These are phyloP conservation scores for Ambastaia sidthimunki DNA, from an alignment of 2,797 vertebrate genomes.

Conservation along the genomic window DNA sequence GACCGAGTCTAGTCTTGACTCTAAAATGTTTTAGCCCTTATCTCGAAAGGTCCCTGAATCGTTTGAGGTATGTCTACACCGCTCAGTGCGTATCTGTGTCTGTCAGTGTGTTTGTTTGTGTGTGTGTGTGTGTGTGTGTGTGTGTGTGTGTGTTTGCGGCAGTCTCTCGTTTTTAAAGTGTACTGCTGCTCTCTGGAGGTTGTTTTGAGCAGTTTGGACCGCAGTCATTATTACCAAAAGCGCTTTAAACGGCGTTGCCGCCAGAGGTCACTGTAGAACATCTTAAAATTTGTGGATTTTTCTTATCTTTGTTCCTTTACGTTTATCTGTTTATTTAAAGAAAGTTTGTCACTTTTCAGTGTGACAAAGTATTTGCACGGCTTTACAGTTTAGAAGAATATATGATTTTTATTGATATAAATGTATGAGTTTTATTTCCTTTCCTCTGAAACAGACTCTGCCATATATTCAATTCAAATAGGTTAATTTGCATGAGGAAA, in stretches of 20 bases:
- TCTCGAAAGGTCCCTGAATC: conserved; percentile 37
- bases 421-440: too few species aligned
- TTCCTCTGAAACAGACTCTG: too few species aligned
- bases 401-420: too few species aligned
- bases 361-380: not conserved
- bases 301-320: not conserved
- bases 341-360: conserved; percentile 16
- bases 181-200: conserved; percentile 58
- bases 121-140: not conserved
- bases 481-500: too few species aligned
- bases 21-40: conserved; percentile 50
- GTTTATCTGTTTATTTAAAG: not conserved
- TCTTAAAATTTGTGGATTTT: not conserved
- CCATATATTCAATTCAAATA: too few species aligned
- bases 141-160: not conserved
- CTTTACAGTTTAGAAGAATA: not conserved
- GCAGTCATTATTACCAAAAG: not conserved
- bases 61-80: conserved; percentile 28
- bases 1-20: conserved; percentile 34
- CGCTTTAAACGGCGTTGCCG: not conserved
- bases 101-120: conserved; percentile 26
- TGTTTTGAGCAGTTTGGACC: not conserved
- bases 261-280: conserved; percentile 23
- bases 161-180: conserved; percentile 39
- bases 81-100: conserved; percentile 35